These are phyloP conservation scores for Drosophila anceps DNA, from an alignment of 2,888 invertebrate species.

Conservation along the genomic window DNA sequence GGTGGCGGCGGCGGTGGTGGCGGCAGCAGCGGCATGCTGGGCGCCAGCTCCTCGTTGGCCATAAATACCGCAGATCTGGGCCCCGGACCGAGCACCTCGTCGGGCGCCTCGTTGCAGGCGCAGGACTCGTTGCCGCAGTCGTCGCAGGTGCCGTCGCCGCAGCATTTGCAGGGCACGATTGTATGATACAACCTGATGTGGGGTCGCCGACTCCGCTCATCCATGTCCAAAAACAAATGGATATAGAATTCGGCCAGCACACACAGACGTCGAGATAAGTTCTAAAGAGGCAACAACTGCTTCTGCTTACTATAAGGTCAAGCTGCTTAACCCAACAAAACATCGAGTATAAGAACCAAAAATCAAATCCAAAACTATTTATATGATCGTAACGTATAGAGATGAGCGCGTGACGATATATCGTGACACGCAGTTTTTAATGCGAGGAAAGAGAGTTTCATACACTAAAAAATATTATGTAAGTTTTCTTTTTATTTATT, in stretches of 20 bases:
- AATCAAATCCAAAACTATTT: slow-evolving; percentile 4
- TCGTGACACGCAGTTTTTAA: not conserved
- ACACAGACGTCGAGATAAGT: slow-evolving; percentile 74
- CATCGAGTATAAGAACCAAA: not conserved
- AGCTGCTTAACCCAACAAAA: slow-evolving; percentile 39
- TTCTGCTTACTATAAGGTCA: slow-evolving; percentile 19
- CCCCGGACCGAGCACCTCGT: slow-evolving; percentile 86
- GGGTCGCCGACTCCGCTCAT: slow-evolving; percentile 94
- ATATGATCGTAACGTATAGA: slow-evolving; percentile 4
- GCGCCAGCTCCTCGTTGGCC: slow-evolving; percentile 83
- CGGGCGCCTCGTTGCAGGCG: slow-evolving; percentile 86
- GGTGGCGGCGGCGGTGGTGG: slow-evolving; percentile 82
- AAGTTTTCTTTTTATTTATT: not conserved
- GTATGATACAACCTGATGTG: slow-evolving; percentile 98
- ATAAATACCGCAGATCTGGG: slow-evolving; percentile 83
- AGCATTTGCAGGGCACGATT: slow-evolving; percentile 94
- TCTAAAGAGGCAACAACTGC: slow-evolving; percentile 39
- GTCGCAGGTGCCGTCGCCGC: slow-evolving; percentile 86
- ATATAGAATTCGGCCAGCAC: slow-evolving; percentile 83
- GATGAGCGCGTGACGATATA: slow-evolving; percentile 24
- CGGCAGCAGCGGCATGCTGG: slow-evolving; percentile 73
- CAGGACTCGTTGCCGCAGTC: slow-evolving; percentile 75
- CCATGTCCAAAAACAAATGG: slow-evolving; percentile 88
- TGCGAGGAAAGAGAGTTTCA: not conserved
- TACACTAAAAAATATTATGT: not conserved